Conservation (phyloP, 1,140 invertebrate genomes). For the Lysiphlebus fabarum region DNA sequence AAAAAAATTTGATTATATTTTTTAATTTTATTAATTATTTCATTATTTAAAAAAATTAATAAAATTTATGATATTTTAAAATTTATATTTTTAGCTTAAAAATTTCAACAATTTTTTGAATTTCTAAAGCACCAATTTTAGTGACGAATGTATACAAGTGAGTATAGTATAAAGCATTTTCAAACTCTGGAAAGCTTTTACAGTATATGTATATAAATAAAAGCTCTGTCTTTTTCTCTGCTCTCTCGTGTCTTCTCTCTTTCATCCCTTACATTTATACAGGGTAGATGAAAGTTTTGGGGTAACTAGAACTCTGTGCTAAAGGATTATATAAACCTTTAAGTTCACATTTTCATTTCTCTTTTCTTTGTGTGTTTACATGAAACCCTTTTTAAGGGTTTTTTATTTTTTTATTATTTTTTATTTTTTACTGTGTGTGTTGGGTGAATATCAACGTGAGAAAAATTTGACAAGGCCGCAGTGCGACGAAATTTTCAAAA, state of each 20-base stretch:
- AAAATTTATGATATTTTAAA: no score
- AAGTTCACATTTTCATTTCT: slow-evolving; percentile 1
- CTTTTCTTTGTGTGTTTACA: slow-evolving; percentile 8
- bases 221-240: slow-evolving; percentile 17
- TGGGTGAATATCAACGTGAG: background rate
- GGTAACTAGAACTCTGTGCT: no score
- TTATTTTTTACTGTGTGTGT: slow-evolving; percentile 1
- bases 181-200: background rate
- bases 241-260: slow-evolving; percentile 23
- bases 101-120: slow-evolving; percentile 4
- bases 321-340: background rate
- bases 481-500: slow-evolving; percentile 6
- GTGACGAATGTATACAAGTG: slow-evolving; percentile 8
- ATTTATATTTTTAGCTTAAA: no score
- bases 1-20: background rate
- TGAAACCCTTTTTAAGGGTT: slow-evolving; percentile 1
- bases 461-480: slow-evolving; percentile 8
- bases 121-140: background rate
- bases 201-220: slow-evolving; percentile 15
- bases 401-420: no score
- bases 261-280: no score
- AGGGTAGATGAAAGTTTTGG: slow-evolving; percentile 4
- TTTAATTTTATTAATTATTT: background rate
- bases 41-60: no score
- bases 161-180: slow-evolving; percentile 2